Evolutionary conservation across 2,113 vertebrate species (phyloP), one percentile per base, ranked within the genome.

Genomic region (Nipponia nippon): DNA sequence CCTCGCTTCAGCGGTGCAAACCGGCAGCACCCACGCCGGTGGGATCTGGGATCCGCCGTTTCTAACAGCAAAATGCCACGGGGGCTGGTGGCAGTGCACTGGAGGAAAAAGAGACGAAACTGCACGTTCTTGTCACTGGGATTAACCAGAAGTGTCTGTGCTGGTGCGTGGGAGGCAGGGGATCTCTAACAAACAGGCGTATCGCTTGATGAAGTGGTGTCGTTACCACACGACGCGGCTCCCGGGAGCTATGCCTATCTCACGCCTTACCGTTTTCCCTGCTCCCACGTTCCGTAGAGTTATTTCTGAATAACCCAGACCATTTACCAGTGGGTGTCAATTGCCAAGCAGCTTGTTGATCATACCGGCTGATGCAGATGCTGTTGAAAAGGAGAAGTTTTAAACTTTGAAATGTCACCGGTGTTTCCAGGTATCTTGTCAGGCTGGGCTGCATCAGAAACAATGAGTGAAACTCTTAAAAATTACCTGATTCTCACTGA

Each of bases 1-100:
- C 52, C 25, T 20, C 1, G 3, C 42, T 75, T 42, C 9, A 9
- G 59, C 38, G 46, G 30, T 6, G 26, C 29, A 61, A 65, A 70
- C 3, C 0, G 0, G 49, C 10, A 17, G 47, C 66, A 29, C 50
- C 14, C 0, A 0, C 34, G 49, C 30, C 0, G 0, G 6, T 3
- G 5, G 50, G 21, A 75, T 62, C 18, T 0, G 0, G 34, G 49
- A 73, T 65, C 29, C 2, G 2, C 26, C 0, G 0, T 73, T 78
- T 53, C 34, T 44, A 38, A 26, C 9, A 78, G 53, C 36, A 73
- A 61, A 84, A 63, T 1, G 4, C 19, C 8, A 5, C 0, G 0
- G 15, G 34, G 7, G 3, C 72, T 66, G 72, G 16, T 52, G 49
- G 53, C 1, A 2, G 15, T 47, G 50, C 18, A 8, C 58, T 8